Evolutionary conservation across 2,888 invertebrate genomes (phyloP), one percentile per base, ranked within the genome.

Genomic region (Clitarchus hookeri): DNA sequence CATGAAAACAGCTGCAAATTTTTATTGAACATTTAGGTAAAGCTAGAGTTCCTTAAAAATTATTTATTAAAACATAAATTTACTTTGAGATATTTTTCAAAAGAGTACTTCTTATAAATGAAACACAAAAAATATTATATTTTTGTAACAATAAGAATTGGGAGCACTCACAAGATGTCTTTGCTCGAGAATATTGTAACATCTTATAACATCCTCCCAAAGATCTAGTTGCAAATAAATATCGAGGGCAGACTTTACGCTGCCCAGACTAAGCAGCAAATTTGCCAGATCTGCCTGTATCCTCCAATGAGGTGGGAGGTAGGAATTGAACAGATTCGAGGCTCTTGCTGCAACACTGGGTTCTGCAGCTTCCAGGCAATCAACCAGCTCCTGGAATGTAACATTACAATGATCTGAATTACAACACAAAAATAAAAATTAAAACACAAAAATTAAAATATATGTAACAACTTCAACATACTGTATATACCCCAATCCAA

Each of bases 181-280:
- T 89, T 98, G 92, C 89, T 97, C 95, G 87, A 99, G 91, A 88
- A 95, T 92, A 79, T 96, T 96, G 90, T 99, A 99, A 91, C 99
- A 99, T 1, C 95, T 94, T 86, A 99, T 97, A 48, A 98, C 97
- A 88, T 98, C 96, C 89, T 98, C 97, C 98, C 99, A 99, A 44
- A 96, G 92, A 89, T 97, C 94, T 44, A 98, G 92, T 84, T 94
- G 92, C 44, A 95, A 92, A 91, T 95, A 98, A 85, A 96, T 92
- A 88, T 97, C 96, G 27, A 98, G 92, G 0, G 98, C 98, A 6
- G 95, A 95, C 91, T 98, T 98, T 4, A 96, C 94, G 88, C 97
- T 93, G 13, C 98, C 98, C 84, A 98, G 91, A 88, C 95, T 95
- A 0, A 97, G 91, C 90, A 97, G 94, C 85, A 98, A 90, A 89